These are phyloP conservation scores for Glyphotaelius pellucidus DNA, from an alignment of 2,888 invertebrate genomes.

Conservation along the genomic window DNA sequence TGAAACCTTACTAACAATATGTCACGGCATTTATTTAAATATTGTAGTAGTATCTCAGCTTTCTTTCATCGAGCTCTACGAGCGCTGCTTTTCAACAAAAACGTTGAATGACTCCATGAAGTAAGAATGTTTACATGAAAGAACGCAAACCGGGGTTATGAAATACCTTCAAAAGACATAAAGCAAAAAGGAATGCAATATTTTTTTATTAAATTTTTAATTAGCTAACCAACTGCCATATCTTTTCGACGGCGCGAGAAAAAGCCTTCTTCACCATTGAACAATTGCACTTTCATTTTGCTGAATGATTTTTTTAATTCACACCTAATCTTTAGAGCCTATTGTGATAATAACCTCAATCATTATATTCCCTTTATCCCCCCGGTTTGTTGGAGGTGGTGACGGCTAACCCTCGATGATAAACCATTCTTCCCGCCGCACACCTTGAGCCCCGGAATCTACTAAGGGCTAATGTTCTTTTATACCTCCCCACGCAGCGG, in stretches of 20 bases:
- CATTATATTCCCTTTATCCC: slow-evolving; percentile 31
- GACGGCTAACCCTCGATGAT: slow-evolving; percentile 38
- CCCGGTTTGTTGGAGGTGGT: not conserved
- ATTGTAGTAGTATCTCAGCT: not conserved
- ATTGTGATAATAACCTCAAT: slow-evolving; percentile 31
- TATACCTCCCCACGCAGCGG: not conserved
- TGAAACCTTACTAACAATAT: too few relatives aligned
- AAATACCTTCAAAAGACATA: not conserved
- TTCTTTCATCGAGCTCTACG: not conserved
- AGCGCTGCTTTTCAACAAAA: not conserved
- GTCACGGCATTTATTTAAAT: not conserved
- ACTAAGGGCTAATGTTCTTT: slow-evolving; percentile 44
- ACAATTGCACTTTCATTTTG: not conserved
- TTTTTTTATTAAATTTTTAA: not conserved
- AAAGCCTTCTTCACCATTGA: not conserved
- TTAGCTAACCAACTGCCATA: not conserved
- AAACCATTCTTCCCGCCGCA: slow-evolving; percentile 37
- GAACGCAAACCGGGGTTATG: not conserved
- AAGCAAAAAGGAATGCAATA: too few relatives aligned
- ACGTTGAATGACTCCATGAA: too few relatives aligned
- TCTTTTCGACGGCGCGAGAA: not conserved
- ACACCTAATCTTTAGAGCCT: slow-evolving; percentile 7
- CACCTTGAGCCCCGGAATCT: slow-evolving; percentile 35
- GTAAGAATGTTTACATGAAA: too few relatives aligned
- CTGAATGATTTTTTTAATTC: not conserved